Conservation (phyloP, 2,797 vertebrate genomes). For the Platalea minor region DNA sequence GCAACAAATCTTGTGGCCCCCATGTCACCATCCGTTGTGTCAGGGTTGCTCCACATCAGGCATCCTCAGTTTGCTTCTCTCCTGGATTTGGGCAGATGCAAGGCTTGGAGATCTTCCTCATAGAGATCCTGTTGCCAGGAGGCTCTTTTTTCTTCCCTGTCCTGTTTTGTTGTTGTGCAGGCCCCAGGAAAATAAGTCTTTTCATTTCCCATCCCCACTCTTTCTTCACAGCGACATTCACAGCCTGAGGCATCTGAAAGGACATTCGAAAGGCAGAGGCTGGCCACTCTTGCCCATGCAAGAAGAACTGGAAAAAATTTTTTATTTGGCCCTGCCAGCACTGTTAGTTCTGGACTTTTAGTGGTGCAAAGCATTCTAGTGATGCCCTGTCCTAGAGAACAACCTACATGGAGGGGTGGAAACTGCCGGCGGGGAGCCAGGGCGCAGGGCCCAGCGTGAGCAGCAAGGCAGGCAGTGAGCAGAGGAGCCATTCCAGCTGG, state of each 20-base stretch:
- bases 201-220: neutral
- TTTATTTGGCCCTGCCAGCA: neutral
- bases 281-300: neutral
- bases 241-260: neutral
- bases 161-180: neutral
- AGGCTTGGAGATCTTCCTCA: neutral
- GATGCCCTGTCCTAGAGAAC: neutral
- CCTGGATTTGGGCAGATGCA: neutral
- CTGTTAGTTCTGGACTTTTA: neutral
- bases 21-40: rapidly evolving
- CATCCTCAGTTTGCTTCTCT: neutral
- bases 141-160: neutral
- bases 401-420: neutral
- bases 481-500: neutral
- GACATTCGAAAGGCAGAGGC: neutral
- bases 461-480: rapidly evolving
- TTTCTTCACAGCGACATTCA: neutral
- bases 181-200: neutral
- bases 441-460: neutral
- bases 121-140: neutral
- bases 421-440: neutral
- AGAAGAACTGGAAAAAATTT: neutral
- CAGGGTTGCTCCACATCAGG: neutral
- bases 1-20: neutral
- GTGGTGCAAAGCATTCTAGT: neutral